Evolutionary conservation across 2,797 vertebrate genomes (phyloP).

Genomic region (Loriculus beryllinus): DNA sequence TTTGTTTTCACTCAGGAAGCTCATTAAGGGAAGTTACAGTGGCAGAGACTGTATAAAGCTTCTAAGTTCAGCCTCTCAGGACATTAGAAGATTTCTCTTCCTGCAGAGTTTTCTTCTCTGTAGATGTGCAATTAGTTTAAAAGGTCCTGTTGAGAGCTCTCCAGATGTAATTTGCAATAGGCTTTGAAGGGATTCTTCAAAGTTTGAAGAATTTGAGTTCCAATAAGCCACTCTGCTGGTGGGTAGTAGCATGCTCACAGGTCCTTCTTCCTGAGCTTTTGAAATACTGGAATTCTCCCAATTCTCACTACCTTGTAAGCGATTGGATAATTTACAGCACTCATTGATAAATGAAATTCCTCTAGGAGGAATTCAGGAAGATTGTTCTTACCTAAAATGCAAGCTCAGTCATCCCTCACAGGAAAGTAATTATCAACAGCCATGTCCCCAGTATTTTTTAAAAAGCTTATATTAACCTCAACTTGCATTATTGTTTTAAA

Average conservation of each 20-base stretch:
- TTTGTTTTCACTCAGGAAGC: not conserved
- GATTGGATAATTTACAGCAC: not conserved
- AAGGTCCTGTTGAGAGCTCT: not conserved
- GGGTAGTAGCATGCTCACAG: not conserved
- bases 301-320: not conserved
- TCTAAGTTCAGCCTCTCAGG: not conserved
- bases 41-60: not conserved
- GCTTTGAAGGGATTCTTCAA: constrained; percentile 1
- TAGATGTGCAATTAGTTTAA: not conserved
- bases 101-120: not conserved
- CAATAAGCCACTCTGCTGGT: not conserved
- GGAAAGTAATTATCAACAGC: not conserved
- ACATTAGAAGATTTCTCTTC: not conserved
- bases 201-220: not conserved
- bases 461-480: not conserved
- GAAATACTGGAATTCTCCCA: not conserved
- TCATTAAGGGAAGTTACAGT: not conserved
- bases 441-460: not conserved
- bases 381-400: not conserved
- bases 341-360: not conserved
- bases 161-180: not conserved
- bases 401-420: not conserved
- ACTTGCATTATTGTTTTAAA: not conserved
- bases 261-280: not conserved
- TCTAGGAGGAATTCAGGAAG: not conserved